Percentiles rank a stretch among this genome's conserved stretches.
Conservation (phyloP, 2,113 vertebrate species). For the Platysteira castanea region DNA sequence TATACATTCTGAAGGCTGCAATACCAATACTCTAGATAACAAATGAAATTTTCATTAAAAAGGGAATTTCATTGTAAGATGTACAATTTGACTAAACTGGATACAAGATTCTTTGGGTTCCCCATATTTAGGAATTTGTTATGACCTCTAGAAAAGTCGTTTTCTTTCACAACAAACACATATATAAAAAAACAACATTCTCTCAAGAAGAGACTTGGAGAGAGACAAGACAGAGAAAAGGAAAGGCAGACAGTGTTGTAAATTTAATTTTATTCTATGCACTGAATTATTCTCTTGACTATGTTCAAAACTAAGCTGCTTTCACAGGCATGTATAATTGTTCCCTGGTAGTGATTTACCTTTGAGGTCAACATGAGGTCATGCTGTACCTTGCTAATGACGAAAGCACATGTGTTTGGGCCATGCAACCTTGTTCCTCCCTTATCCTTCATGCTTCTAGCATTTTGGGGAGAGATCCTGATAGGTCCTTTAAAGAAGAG, state of each 20-base stretch:
- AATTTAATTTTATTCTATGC: constrained; percentile 34
- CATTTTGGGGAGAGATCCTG: constrained; percentile 64
- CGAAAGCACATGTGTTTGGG: constrained; percentile 66
- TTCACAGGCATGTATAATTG: constrained; percentile 42
- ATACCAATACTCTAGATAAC: background rate
- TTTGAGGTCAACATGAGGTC: constrained; percentile 67
- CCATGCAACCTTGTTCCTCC: constrained; percentile 66
- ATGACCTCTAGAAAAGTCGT: background rate
- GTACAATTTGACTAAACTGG: background rate
- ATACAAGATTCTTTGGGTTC: constrained; percentile 8
- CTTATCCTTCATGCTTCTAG: constrained; percentile 69
- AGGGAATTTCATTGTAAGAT: background rate
- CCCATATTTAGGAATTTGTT: background rate
- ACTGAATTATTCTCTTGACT: constrained; percentile 30
- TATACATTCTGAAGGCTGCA: background rate
- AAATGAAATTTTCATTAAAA: constrained; percentile 10
- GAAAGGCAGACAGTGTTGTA: constrained; percentile 39
- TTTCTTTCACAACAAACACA: background rate
- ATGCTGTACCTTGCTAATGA: constrained; percentile 69
- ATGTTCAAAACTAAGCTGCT: constrained; percentile 48
- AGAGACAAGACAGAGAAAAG: constrained; percentile 39
- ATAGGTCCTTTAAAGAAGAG: constrained; percentile 68
- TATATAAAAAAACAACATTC: background rate
- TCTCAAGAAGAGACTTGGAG: constrained; percentile 25
- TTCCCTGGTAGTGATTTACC: constrained; percentile 61